Conservation (phyloP, 2,113 vertebrate species). For the Psammodynastes pulverulentus region DNA sequence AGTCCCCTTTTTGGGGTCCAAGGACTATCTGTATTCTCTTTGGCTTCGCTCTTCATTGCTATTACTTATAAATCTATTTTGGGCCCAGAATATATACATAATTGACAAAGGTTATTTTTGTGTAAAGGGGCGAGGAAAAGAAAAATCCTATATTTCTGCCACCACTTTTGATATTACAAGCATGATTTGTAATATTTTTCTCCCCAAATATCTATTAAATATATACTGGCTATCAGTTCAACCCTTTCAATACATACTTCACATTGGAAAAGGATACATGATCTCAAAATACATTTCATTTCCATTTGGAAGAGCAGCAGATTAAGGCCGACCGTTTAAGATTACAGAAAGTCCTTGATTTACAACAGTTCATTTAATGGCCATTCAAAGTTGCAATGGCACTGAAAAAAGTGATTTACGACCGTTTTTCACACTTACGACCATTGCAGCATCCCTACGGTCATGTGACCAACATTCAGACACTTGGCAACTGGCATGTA, state of each 20-base stretch:
- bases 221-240: neutral
- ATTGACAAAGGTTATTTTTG: neutral
- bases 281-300: neutral
- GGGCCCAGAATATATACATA: neutral
- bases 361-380: too few relatives aligned
- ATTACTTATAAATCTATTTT: neutral
- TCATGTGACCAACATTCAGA: too few relatives aligned
- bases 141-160: neutral
- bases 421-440: too few relatives aligned
- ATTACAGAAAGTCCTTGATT: too few relatives aligned
- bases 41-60: neutral
- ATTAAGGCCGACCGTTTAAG: neutral
- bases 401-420: too few relatives aligned
- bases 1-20: neutral
- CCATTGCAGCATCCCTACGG: too few relatives aligned
- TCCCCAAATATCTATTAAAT: neutral
- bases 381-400: too few relatives aligned
- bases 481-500: too few relatives aligned
- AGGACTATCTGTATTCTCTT: neutral
- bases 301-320: neutral
- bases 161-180: neutral
- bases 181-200: neutral
- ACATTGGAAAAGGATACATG: neutral
- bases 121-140: neutral
- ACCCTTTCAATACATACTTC: neutral